Conservation (phyloP, 2,888 invertebrate species). For the Chalcosyrphus nemorum region DNA sequence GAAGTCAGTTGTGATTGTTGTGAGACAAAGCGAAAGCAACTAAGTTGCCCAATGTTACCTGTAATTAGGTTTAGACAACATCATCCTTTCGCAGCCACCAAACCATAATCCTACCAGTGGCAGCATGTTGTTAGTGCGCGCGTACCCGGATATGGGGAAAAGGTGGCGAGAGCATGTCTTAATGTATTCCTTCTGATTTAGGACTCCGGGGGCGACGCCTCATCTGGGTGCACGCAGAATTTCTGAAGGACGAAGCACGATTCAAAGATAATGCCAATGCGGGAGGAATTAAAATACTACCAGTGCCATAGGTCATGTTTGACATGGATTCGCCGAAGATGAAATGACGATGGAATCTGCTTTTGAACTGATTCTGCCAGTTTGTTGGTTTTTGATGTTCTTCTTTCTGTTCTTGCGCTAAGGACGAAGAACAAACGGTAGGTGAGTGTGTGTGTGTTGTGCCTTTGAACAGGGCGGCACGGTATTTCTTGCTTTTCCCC, state of each 20-base stretch:
- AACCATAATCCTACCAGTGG: slow-evolving; percentile 33
- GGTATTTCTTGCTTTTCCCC: not conserved
- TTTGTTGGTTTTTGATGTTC: slow-evolving; percentile 21
- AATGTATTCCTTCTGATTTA: slow-evolving; percentile 11
- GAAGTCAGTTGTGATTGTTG: slow-evolving; percentile 17
- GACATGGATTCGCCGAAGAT: slow-evolving; percentile 26
- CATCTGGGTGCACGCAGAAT: slow-evolving; percentile 12
- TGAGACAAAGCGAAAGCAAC: slow-evolving; percentile 26
- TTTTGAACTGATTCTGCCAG: slow-evolving; percentile 38
- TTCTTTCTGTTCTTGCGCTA: not conserved
- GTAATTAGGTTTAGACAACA: slow-evolving; percentile 57
- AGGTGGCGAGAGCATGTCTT: slow-evolving; percentile 41
- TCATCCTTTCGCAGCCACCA: slow-evolving; percentile 31
- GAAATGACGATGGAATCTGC: slow-evolving; percentile 31
- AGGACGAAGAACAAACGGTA: not conserved
- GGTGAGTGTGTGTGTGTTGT: slow-evolving; percentile 3
- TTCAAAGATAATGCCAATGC: not conserved
- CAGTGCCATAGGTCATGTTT: slow-evolving; percentile 48
- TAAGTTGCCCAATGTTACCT: slow-evolving; percentile 42
- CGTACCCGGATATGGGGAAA: not conserved
- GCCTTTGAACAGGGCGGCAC: slow-evolving; percentile 4
- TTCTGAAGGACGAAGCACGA: not conserved
- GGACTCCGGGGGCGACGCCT: not conserved
- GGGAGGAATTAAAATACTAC: not conserved
- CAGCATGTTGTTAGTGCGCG: slow-evolving; percentile 3